Conservation (phyloP, 2,113 vertebrate genomes). For the Marcusenius ussheri region DNA sequence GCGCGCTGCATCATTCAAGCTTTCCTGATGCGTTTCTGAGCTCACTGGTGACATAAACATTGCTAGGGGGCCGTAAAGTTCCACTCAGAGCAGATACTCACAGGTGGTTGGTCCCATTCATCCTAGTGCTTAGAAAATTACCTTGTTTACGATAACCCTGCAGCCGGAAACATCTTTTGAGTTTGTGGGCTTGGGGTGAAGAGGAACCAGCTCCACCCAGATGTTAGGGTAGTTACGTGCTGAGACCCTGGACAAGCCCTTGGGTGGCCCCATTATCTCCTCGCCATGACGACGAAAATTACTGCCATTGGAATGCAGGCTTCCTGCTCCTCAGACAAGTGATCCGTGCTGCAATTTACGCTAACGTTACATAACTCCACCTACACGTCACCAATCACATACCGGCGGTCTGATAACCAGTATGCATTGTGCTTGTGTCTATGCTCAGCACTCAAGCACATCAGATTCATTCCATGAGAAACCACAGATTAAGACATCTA, state of each 20-base stretch:
- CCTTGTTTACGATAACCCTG: not conserved
- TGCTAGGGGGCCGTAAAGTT: not conserved
- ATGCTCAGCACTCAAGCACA: not conserved
- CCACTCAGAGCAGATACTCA: not conserved
- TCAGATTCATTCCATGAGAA: not conserved
- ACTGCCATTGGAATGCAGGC: not conserved
- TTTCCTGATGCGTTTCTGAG: not conserved
- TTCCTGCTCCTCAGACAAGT: not conserved
- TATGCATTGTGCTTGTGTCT: not conserved
- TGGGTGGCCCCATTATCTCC: not conserved
- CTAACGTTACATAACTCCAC: constrained; percentile 10
- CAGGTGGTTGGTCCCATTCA: not conserved
- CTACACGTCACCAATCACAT: not conserved
- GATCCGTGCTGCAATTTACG: not conserved
- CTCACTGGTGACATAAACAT: not conserved
- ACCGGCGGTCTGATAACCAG: not conserved
- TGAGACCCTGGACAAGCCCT: not conserved
- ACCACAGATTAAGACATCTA: not conserved
- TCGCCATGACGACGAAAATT: constrained; percentile 4
- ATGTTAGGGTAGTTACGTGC: not conserved
- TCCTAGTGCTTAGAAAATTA: not conserved
- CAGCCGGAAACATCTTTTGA: not conserved
- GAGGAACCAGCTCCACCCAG: not conserved
- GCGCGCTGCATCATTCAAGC: not conserved
- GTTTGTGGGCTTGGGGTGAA: not conserved